Base-by-base conservation (phyloP, 1,140 invertebrate species). In the Metaphire vulgaris region DNA sequence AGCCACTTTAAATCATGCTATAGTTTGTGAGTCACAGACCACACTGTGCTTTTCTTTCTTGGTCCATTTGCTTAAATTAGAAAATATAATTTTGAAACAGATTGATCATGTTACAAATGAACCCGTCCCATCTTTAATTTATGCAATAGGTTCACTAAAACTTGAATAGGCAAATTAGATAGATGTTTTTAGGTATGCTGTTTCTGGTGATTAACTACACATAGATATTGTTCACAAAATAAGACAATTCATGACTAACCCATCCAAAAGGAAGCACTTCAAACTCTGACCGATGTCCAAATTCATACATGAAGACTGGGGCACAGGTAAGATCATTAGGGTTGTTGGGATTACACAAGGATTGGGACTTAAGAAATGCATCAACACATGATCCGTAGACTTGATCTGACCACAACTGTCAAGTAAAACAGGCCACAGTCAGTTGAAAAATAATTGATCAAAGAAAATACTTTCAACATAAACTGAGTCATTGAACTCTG, bases 281-380 rank as follows among this genome's bases (percentile, higher is more conserved):
- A 74, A 81, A 82, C 76, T 81, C 82, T 1, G 85, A 86, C 26
- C 80, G 80, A 74, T 86, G 85, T 33, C 82, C 78, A 77, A 86
- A 86, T 1, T 84, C 81, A 72, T 86, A 86, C 67, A 82, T 81
- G 70, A 81, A 86, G 68, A 79, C 33, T 31, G 56, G 65, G 15
- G 79, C 15, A 76, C 74, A 72, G 1, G 82, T 83, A 6, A 81
- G 78, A 75, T 84, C 82, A 14, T 30, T 31, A 0, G 73, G 28
- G 73, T 84, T 82, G 1, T 16, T 41, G 0, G 75, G 28, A 21
- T 78, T 73, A 76, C 75, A 81, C 2, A 76, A 67, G n/a, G 85
- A 81, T 73, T 81, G 92, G 85, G 72, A 79, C n/a, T 81, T 82
- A 2, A 84, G 31, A 0, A 81, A 81, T 56, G 84, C 80, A 77